phyloP scores from a whole-genome alignment of 1,140 invertebrate genomes.

The Heterodera schachtii region DNA sequence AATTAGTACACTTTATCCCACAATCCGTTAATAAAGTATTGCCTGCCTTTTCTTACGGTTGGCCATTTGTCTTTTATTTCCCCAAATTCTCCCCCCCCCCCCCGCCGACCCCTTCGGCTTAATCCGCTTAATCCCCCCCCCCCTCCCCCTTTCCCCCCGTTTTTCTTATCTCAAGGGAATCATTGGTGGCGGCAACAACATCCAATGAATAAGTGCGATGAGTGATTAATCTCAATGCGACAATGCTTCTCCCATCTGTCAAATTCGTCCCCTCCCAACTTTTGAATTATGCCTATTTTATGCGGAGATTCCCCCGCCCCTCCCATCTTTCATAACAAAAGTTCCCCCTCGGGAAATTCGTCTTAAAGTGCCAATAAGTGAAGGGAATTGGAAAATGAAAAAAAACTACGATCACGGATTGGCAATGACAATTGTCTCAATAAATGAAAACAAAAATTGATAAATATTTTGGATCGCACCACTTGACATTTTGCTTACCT shows the following conservation, averaged over 20 bases:
- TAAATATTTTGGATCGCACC: neutral
- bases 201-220: neutral
- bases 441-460: neutral
- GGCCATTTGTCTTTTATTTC: neutral
- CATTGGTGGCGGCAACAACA: neutral
- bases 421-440: neutral
- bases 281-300: neutral
- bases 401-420: neutral
- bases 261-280: neutral
- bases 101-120: neutral
- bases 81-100: neutral
- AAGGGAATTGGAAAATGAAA: neutral
- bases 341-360: neutral
- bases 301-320: neutral
- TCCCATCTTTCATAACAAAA: neutral
- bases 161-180: constrained; percentile 15
- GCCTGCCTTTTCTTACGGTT: neutral
- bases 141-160: no score
- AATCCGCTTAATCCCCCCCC: constrained; percentile 8
- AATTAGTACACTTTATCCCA: no score
- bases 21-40: neutral
- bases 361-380: neutral
- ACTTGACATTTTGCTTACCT: constrained; percentile 70
- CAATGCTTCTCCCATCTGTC: neutral
- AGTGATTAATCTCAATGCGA: neutral